These are phyloP conservation scores for Octonoba sinensis DNA, from an alignment of 2,888 invertebrate genomes.

Conservation along the genomic window DNA sequence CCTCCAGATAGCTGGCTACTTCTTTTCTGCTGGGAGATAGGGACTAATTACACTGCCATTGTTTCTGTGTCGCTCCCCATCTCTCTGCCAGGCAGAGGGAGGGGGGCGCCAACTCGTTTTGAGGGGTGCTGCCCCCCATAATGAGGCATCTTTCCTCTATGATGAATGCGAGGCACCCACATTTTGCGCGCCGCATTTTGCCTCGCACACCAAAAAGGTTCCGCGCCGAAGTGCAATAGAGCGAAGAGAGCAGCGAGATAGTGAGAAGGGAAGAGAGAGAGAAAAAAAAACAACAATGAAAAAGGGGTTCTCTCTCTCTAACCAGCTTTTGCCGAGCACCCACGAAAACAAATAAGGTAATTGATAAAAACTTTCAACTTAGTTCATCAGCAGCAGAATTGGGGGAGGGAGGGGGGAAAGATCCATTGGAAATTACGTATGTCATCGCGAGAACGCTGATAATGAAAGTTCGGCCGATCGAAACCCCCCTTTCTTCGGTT, in stretches of 20 bases:
- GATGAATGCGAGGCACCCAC: conserved; percentile 53
- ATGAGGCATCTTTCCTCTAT: conserved; percentile 45
- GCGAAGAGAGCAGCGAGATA: conserved; percentile 12
- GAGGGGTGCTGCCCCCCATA: conserved; percentile 23
- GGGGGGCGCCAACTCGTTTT: conserved; percentile 44
- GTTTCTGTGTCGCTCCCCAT: conserved; percentile 45
- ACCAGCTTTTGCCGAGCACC: conserved; percentile 48
- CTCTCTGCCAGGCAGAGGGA: conserved; percentile 12
- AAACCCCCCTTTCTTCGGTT: conserved; percentile 19
- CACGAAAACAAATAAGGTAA: conserved; percentile 64
- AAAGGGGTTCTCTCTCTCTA: conserved; percentile 24
- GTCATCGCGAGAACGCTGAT: conserved; percentile 63
- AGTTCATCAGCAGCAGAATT: conserved; percentile 48
- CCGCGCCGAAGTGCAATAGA: conserved; percentile 30
- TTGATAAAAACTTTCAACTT: conserved; percentile 65
- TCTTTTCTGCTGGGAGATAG: conserved; percentile 49
- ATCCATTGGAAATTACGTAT: conserved; percentile 65
- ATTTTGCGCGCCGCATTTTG: too few relatives aligned
- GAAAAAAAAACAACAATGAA: conserved; percentile 22
- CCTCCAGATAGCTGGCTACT: conserved; percentile 51
- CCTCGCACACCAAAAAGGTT: too few relatives aligned
- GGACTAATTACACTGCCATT: conserved; percentile 63
- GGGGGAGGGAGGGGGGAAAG: conserved; percentile 13
- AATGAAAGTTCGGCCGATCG: conserved; percentile 61
- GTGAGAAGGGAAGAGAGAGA: conserved; percentile 3